phyloP scores from a whole-genome alignment of 2,113 vertebrate genomes.

The Mastomys natalensis region DNA sequence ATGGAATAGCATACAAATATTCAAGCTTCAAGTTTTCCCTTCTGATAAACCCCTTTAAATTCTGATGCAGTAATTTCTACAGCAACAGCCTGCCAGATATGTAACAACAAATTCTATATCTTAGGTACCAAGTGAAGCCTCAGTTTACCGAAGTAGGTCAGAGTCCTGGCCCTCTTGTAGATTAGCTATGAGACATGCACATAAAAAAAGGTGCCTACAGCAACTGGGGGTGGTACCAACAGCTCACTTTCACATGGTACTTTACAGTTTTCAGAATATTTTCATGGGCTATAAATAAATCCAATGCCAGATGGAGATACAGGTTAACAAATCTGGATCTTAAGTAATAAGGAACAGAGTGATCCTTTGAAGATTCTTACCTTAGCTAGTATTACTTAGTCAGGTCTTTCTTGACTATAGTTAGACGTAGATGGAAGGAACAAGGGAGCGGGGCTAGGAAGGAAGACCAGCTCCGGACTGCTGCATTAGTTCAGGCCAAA shows the following conservation, averaged over 20 bases:
- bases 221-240: accelerated
- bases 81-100: background rate
- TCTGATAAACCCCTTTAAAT: background rate
- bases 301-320: background rate
- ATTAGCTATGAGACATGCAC: background rate
- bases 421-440: background rate
- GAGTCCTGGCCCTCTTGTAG: background rate
- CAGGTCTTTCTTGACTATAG: background rate
- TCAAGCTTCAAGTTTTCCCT: background rate
- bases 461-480: background rate
- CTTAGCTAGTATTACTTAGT: background rate
- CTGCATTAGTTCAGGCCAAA: accelerated
- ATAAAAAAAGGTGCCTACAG: background rate
- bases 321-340: background rate
- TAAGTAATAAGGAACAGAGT: background rate
- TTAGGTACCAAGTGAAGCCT: background rate
- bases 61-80: background rate
- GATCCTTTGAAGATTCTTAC: background rate
- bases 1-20: background rate
- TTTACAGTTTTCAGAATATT: background rate
- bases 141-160: background rate
- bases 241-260: background rate
- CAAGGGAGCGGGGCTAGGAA: background rate
- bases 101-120: background rate
- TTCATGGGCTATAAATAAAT: background rate